Base-by-base conservation (phyloP, 2,113 vertebrate species). In the Eptatretus burgeri region DNA sequence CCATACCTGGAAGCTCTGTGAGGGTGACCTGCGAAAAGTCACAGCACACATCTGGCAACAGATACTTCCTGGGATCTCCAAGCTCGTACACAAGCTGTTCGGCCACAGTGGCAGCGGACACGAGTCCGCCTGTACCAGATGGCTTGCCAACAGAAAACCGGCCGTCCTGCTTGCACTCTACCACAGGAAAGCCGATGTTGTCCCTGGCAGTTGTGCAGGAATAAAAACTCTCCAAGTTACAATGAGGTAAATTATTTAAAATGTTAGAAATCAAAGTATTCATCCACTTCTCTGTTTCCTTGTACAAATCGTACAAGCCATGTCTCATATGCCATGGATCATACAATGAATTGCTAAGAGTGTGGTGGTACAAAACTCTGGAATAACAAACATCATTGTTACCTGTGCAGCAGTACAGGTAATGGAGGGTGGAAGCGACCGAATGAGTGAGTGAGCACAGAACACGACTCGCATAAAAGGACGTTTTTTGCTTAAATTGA, bases 61-160 rank as follows among this genome's bases (percentile, higher is more conserved):
- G 74, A 72, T 84, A 86, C 5, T 66, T 56, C 62, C 68, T 73
- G 10, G 78, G 80, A 74, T 91, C 75, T 1, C 74, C 77, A 18
- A 85, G 76, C 72, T 86, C 81, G 66, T 84, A 83, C 11, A 84
- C 74, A 69, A 85, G 72, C 69, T 87, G 81, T 69, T 88, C 82
- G 7, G 81, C 76, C 20, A 74, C 79, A 1, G 78, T 79, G 51
- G 82, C 80, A 18, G 83, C 82, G 20, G 75, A 78, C 17, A 91
- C 73, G 1, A 83, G 72, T 12, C 81, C 79, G 1, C 81, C 81
- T 1, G 76, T 82, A 8, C 70, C 67, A 1, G 77, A 77, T 13
- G 78, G 77, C 65, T 87, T 84, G 65, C 76, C 79, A 60, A 85
- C 70, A 13, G 75, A 63, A 63, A 85, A 79, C 67, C 78, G 74